Percentiles rank a stretch among this genome's conserved stretches.
Conservation (phyloP, 2,113 vertebrate genomes). For the Orycteropus afer region DNA sequence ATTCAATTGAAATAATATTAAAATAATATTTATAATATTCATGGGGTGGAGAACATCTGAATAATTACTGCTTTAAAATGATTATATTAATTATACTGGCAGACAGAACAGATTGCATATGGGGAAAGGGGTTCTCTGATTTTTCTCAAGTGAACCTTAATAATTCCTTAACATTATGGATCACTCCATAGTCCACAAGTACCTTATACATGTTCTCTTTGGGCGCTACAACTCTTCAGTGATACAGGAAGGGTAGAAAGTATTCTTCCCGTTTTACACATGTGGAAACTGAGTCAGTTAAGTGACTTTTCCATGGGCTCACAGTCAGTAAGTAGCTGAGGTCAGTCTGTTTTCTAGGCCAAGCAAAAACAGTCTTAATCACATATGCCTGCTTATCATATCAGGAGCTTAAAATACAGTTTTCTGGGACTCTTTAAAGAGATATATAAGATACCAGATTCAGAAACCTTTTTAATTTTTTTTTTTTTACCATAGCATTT, state of each 20-base stretch:
- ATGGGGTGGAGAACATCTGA: not conserved
- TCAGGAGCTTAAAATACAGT: not conserved
- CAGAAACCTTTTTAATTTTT: not conserved
- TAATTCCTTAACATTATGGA: not conserved
- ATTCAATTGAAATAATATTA: too few species aligned
- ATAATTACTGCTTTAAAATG: conserved; percentile 11
- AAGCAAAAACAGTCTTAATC: not conserved
- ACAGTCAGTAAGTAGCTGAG: not conserved
- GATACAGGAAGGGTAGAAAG: not conserved
- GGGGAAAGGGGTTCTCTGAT: not conserved
- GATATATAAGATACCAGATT: not conserved
- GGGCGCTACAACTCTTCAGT: not conserved
- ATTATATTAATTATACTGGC: conserved; percentile 2
- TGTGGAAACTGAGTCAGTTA: not conserved
- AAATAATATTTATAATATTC: conserved; percentile 32
- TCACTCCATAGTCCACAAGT: not conserved
- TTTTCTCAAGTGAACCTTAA: not conserved
- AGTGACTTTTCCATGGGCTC: not conserved
- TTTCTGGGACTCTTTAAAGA: not conserved
- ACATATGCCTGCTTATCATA: not conserved
- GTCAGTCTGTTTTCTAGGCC: not conserved
- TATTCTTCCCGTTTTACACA: not conserved
- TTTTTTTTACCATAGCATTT: not conserved
- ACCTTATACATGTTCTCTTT: not conserved
- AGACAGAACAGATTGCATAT: not conserved